Evolutionary conservation across 2,797 vertebrate genomes (phyloP).

Genomic region (Sternotherus odoratus): DNA sequence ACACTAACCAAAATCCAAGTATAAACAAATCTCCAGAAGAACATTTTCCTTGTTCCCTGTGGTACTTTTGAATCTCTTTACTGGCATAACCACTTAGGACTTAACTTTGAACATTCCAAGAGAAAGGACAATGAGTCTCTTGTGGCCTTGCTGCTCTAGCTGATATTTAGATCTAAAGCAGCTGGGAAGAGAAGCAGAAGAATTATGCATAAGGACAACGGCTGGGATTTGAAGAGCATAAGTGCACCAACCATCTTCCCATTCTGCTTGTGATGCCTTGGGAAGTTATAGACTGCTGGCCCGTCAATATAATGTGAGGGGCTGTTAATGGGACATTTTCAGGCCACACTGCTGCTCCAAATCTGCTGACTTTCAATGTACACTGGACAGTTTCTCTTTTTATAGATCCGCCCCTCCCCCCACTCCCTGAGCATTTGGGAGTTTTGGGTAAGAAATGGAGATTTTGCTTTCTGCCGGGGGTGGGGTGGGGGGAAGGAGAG

Average conservation of each 20-base stretch:
- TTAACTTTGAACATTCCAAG: neutral
- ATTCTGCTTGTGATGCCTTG: neutral
- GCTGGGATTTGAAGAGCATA: neutral
- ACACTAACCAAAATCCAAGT: neutral
- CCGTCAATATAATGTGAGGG: neutral
- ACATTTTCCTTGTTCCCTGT: neutral
- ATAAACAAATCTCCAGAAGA: neutral
- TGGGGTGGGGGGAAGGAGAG: no score
- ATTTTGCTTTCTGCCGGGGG: neutral
- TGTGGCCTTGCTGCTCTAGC: neutral
- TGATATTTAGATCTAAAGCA: neutral
- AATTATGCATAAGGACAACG: neutral
- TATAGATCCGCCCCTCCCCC: neutral
- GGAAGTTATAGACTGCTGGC: neutral
- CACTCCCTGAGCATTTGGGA: neutral
- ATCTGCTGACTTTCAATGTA: neutral
- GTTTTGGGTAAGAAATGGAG: neutral
- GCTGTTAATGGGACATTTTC: neutral
- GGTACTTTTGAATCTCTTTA: neutral
- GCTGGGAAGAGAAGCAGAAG: neutral
- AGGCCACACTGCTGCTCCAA: neutral
- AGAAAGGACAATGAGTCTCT: neutral
- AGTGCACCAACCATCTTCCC: neutral
- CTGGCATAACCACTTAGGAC: neutral
- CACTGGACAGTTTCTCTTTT: neutral